phyloP scores from a whole-genome alignment of 2,113 vertebrate genomes.

The Phalacrocorax pelagicus region DNA sequence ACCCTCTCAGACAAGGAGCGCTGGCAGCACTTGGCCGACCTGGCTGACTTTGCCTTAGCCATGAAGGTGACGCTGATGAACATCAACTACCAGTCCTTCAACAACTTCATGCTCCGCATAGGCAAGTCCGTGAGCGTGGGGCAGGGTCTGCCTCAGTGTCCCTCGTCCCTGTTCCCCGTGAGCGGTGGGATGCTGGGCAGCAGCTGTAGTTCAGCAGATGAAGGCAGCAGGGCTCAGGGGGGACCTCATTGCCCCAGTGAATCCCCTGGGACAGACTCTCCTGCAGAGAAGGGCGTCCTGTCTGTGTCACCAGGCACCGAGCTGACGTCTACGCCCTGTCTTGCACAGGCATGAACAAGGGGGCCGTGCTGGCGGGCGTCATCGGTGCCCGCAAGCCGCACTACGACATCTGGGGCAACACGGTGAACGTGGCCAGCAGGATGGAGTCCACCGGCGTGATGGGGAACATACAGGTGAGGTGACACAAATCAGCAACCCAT shows the following conservation, averaged over 20 bases:
- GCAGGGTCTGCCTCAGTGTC: background rate
- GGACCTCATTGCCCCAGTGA: background rate
- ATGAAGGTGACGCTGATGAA: slow-evolving; percentile 95
- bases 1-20: slow-evolving; percentile 82
- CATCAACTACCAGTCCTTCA: slow-evolving; percentile 98
- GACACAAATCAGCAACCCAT: rapidly evolving
- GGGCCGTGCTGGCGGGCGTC: slow-evolving; percentile 90
- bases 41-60: slow-evolving; percentile 93
- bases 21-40: slow-evolving; percentile 92
- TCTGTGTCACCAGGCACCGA: rapidly evolving
- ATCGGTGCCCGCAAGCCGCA: slow-evolving; percentile 95
- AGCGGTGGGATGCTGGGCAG: background rate
- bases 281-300: background rate
- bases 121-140: slow-evolving; percentile 69
- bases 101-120: slow-evolving; percentile 98
- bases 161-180: background rate
- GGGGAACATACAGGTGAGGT: slow-evolving; percentile 89
- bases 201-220: background rate
- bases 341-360: slow-evolving; percentile 89
- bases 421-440: slow-evolving; percentile 95
- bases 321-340: rapidly evolving
- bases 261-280: background rate
- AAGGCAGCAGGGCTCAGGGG: too few relatives aligned
- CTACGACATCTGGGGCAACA: slow-evolving; percentile 98
- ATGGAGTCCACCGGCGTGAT: slow-evolving; percentile 97